A percentile compares a stretch with the other conserved stretches of the same genome.
Evolutionary conservation across 2,888 invertebrate species (phyloP).

Genomic region (Cosmia trapezina): DNA sequence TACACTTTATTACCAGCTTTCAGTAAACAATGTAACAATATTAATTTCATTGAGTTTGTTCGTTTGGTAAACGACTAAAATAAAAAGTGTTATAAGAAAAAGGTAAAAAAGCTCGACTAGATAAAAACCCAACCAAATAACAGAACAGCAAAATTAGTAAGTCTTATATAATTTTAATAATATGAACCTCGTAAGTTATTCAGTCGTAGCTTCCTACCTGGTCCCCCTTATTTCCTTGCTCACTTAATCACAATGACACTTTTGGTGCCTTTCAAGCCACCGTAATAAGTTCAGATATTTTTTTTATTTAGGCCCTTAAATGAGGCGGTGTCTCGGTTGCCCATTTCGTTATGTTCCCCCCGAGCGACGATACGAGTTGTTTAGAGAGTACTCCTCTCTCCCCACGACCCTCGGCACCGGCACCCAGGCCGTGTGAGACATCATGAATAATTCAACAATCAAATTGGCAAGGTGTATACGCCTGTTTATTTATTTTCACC

Average conservation of each 20-base stretch:
- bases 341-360: conserved; percentile 83
- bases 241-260: conserved; percentile 74
- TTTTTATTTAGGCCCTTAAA: conserved; percentile 78
- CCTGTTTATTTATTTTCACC: conserved; percentile 87
- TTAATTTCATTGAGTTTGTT: neutral
- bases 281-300: conserved; percentile 75
- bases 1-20: neutral
- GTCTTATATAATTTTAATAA: conserved; percentile 44
- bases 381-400: conserved; percentile 74
- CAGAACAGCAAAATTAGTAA: conserved; percentile 41
- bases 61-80: conserved; percentile 8
- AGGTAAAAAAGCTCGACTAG: neutral
- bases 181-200: conserved; percentile 44
- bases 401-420: conserved; percentile 68
- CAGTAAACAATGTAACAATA: no score
- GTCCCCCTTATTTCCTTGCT: conserved; percentile 64
- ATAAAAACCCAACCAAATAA: conserved; percentile 37
- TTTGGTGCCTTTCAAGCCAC: conserved; percentile 67
- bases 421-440: conserved; percentile 79
- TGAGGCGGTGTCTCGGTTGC: conserved; percentile 79
- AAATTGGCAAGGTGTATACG: conserved; percentile 88
- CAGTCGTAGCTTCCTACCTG: conserved; percentile 51
- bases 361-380: conserved; percentile 77
- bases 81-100: neutral
- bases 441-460: conserved; percentile 89